phyloP scores from a whole-genome alignment of 2,797 vertebrate genomes.

The Heterohyrax brucei region DNA sequence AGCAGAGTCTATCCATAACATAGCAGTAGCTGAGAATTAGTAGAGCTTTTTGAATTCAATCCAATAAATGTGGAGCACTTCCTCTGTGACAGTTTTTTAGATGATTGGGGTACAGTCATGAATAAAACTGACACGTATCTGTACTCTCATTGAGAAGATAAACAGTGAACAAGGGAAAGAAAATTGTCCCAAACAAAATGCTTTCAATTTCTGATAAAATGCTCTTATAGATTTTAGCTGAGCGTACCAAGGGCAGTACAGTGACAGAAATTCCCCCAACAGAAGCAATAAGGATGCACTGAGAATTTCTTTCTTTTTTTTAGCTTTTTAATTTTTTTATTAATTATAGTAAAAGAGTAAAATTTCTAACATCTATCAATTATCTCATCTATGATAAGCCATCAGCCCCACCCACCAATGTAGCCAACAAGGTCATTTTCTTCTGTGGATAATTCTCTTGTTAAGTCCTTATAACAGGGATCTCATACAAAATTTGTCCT shows the following conservation, averaged over 20 bases:
- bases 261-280: accelerated
- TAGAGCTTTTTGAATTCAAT: neutral
- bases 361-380: too few relatives aligned
- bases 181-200: neutral
- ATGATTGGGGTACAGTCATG: neutral
- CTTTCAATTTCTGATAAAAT: constrained; percentile 3
- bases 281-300: too few relatives aligned
- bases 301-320: neutral
- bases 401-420: too few relatives aligned
- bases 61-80: neutral
- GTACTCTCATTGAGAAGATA: neutral
- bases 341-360: too few relatives aligned
- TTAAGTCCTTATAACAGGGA: too few relatives aligned
- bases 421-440: too few relatives aligned
- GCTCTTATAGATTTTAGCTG: neutral
- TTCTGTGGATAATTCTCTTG: too few relatives aligned
- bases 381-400: too few relatives aligned
- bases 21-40: neutral
- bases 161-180: neutral
- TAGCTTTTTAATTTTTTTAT: too few relatives aligned
- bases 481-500: too few relatives aligned
- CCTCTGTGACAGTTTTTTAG: neutral
- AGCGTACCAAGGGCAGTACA: neutral
- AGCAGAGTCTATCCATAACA: neutral
- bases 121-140: neutral